Evolutionary conservation across 2,888 invertebrate species (phyloP).

Genomic region (Camptogramma bilineatum): DNA sequence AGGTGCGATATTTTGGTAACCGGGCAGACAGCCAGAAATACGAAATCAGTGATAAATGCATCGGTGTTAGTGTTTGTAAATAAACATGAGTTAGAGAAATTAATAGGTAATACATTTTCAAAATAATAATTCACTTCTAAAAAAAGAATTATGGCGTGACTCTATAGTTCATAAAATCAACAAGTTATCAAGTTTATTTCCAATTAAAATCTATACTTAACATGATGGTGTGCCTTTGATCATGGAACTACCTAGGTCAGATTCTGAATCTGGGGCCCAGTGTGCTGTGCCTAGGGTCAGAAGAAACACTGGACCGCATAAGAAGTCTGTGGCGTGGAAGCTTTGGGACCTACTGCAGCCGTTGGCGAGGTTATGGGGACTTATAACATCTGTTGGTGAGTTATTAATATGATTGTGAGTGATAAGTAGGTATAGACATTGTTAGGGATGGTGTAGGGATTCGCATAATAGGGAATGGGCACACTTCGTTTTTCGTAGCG

Average conservation of each 20-base stretch:
- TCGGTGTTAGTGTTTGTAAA: slow-evolving; percentile 51
- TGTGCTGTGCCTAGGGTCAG: slow-evolving; percentile 56
- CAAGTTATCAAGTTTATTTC: no score
- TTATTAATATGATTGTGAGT: background rate
- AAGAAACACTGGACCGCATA: slow-evolving; percentile 53
- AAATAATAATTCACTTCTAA: background rate
- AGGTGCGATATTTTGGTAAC: slow-evolving; percentile 74
- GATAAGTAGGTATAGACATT: background rate
- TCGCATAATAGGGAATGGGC: no score
- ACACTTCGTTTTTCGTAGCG: no score
- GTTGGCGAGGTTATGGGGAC: slow-evolving; percentile 77
- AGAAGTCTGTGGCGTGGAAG: slow-evolving; percentile 68
- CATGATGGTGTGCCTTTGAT: slow-evolving; percentile 48
- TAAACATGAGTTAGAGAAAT: slow-evolving; percentile 30
- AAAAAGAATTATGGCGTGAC: background rate
- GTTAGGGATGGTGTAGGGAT: no score
- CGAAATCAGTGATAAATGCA: slow-evolving; percentile 42
- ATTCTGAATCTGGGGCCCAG: slow-evolving; percentile 54
- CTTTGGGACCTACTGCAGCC: slow-evolving; percentile 79
- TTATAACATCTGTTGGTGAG: slow-evolving; percentile 77
- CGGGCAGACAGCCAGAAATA: slow-evolving; percentile 73
- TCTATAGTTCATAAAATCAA: background rate
- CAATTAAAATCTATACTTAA: background rate
- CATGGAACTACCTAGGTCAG: slow-evolving; percentile 60
- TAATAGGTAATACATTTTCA: background rate